These are phyloP conservation scores for Bombylius major DNA, from an alignment of 2,888 invertebrate species.

Conservation along the genomic window DNA sequence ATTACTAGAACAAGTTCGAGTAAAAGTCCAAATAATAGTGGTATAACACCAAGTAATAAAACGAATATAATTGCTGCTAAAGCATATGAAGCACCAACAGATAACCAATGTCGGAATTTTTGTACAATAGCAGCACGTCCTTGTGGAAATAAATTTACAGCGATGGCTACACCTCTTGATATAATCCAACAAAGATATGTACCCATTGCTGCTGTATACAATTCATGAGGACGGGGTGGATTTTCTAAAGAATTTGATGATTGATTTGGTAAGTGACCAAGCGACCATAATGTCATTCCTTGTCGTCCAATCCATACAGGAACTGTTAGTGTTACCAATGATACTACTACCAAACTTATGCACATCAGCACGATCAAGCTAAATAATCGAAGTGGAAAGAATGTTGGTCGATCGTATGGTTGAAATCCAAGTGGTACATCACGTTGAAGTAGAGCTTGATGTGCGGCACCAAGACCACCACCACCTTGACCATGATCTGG, in stretches of 20 bases:
- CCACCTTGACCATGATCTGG: slow-evolving; percentile 27
- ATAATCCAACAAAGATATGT: slow-evolving; percentile 90
- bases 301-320: slow-evolving; percentile 85
- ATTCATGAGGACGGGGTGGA: slow-evolving; percentile 70
- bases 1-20: slow-evolving; percentile 85
- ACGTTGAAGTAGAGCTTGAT: slow-evolving; percentile 76
- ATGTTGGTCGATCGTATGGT: slow-evolving; percentile 75
- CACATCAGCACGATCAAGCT: slow-evolving; percentile 67
- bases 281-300: slow-evolving; percentile 77
- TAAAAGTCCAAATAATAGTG: slow-evolving; percentile 79
- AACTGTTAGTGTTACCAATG: slow-evolving; percentile 66
- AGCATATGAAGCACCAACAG: slow-evolving; percentile 61
- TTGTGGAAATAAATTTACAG: slow-evolving; percentile 79
- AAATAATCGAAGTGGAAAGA: slow-evolving; percentile 59
- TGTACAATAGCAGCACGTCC: slow-evolving; percentile 67
- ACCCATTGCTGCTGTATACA: slow-evolving; percentile 89
- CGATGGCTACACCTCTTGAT: slow-evolving; percentile 69
- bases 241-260: slow-evolving; percentile 28
- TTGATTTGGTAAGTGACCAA: slow-evolving; percentile 32
- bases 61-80: slow-evolving; percentile 53
- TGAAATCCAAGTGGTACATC: slow-evolving; percentile 78
- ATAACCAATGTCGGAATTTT: slow-evolving; percentile 58
- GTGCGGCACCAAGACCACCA: slow-evolving; percentile 60
- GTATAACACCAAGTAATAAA: slow-evolving; percentile 79
- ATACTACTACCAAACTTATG: slow-evolving; percentile 69